Evolutionary conservation across 2,113 vertebrate species (phyloP).

Genomic region (Lophura nycthemera): DNA sequence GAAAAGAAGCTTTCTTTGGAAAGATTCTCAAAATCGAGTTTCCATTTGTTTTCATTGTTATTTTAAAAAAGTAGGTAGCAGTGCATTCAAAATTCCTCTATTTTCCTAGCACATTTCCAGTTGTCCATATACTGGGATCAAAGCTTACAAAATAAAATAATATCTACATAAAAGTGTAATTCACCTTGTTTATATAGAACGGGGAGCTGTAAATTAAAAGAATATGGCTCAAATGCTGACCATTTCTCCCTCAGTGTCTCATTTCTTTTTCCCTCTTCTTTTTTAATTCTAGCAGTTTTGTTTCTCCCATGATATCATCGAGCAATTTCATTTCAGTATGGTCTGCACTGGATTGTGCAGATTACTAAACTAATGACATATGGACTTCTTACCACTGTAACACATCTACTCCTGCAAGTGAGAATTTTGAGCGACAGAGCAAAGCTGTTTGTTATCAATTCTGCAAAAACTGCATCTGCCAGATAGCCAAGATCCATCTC

Average conservation of each 20-base stretch:
- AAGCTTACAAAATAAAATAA: conserved; percentile 56
- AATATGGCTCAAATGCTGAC: conserved; percentile 18
- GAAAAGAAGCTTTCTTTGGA: neutral
- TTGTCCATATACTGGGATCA: conserved; percentile 36
- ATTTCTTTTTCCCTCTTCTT: neutral
- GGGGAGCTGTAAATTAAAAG: conserved; percentile 30
- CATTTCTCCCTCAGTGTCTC: neutral
- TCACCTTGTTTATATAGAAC: conserved; percentile 52
- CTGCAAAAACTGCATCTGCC: conserved; percentile 73
- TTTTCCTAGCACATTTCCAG: conserved; percentile 21
- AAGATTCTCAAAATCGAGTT: neutral
- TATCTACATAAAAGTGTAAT: conserved; percentile 8
- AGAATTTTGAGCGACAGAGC: conserved; percentile 75
- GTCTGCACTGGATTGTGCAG: conserved; percentile 50
- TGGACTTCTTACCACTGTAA: conserved; percentile 40
- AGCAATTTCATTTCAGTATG: conserved; percentile 53
- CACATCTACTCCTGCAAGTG: conserved; percentile 65
- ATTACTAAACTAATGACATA: conserved; percentile 70
- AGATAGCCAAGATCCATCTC: conserved; percentile 70
- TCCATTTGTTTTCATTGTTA: neutral
- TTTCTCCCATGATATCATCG: conserved; percentile 40
- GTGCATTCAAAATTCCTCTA: conserved; percentile 14
- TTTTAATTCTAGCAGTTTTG: neutral
- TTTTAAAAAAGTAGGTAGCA: neutral
- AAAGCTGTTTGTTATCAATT: conserved; percentile 78